A percentile compares a stretch with the other conserved stretches of the same genome.
Evolutionary conservation across 2,113 vertebrate genomes (phyloP).

Genomic region (Halichoeres trimaculatus): DNA sequence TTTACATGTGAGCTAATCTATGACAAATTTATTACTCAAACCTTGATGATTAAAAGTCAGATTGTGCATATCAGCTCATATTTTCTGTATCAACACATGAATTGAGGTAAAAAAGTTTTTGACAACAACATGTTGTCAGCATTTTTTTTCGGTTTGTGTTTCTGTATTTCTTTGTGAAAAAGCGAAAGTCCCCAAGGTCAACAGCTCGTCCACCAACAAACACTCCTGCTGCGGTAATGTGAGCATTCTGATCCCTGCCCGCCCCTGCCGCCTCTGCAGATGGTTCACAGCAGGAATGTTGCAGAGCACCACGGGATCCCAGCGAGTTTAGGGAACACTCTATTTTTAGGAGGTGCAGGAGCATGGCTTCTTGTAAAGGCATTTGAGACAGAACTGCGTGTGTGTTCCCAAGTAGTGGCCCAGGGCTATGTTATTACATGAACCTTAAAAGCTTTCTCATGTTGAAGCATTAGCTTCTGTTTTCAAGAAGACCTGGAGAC

Average conservation of each 20-base stretch:
- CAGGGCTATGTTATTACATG: neutral
- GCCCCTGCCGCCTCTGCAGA: constrained; percentile 43
- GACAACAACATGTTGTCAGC: neutral
- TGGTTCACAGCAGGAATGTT: constrained; percentile 72
- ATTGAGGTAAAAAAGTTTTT: too few relatives aligned
- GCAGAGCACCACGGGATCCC: constrained; percentile 67
- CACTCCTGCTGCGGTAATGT: constrained; percentile 43
- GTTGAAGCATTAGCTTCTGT: neutral
- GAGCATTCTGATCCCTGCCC: constrained; percentile 39
- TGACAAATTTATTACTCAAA: too few relatives aligned
- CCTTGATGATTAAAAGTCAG: too few relatives aligned
- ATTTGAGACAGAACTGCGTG: constrained; percentile 52
- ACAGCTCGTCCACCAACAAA: constrained; percentile 11
- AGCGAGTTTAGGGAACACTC: constrained; percentile 51
- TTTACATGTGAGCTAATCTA: too few relatives aligned
- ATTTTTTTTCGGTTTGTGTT: neutral
- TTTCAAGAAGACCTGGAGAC: neutral
- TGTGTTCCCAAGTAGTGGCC: constrained; percentile 16
- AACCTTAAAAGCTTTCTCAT: constrained; percentile 6
- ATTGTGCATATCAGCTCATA: too few relatives aligned
- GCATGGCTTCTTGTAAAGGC: constrained; percentile 45
- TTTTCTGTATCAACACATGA: too few relatives aligned
- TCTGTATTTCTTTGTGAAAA: constrained; percentile 16
- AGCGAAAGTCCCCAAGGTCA: constrained; percentile 56
- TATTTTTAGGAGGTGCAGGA: constrained; percentile 75